Evolutionary conservation across 2,888 invertebrate genomes (phyloP), one percentile per base, ranked within the genome.

Genomic region (Gibbula magus): DNA sequence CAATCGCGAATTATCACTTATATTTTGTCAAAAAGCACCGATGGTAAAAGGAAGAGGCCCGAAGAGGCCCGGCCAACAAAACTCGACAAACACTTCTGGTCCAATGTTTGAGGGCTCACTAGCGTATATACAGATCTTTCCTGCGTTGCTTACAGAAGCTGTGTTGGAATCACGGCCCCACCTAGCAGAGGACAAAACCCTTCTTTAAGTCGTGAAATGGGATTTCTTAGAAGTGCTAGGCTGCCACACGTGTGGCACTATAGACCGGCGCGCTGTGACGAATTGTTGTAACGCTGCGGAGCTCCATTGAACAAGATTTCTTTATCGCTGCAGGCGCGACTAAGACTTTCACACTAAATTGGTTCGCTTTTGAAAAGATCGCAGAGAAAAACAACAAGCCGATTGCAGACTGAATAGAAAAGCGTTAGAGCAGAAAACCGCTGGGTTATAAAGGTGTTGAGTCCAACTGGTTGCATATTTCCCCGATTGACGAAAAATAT

Each of bases 321-420:
- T 75, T 75, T 70, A 67, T 52, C 81, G 25, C 81, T 75, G 76
- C 61, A 52, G 78, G 81, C 20, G 29, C 75, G 61, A 75, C 75
- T 35, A 67, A 29, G 39, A 45, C 75, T 39, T 81, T 75, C 75
- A 70, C 70, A 78, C 54, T 66, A 78, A 81, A 81, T 78, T 78
- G 81, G 54, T 75, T 75, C 53, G 18, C 53, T 54, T 29, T 75
- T 53, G 29, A 75, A 53, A 52, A 29, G 53, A 39, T 54, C 25
- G 29, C 29, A 32, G 29, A 1, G 75, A 75, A 75, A 75, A 75
- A 75, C 75, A 75, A 75, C 54, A 29, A 25, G 13, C 29, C 75
- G 53, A 75, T 75, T 32, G 35, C 8, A 29, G 29, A 53, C 54
- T 75, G 29, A 75, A 75, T 54, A 29, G 54, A 32, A 53, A 54